Evolutionary conservation across 1,140 invertebrate genomes (phyloP).

Genomic region (Prorops nasuta): DNA sequence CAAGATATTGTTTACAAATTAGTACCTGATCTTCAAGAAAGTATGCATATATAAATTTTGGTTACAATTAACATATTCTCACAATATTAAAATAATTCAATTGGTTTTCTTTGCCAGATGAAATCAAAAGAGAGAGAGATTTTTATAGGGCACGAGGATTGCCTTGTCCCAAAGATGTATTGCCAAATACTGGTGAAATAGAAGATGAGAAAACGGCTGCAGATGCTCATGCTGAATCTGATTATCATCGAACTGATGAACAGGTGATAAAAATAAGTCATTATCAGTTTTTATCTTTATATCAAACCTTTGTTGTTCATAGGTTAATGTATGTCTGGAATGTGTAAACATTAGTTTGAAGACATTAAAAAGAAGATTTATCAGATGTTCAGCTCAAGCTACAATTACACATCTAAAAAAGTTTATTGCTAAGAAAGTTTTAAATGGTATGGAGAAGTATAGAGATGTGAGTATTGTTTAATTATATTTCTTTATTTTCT

Average conservation of each 20-base stretch:
- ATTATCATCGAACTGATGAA: conserved; percentile 93
- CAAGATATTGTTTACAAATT: conserved; percentile 98
- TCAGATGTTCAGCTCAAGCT: conserved; percentile 92
- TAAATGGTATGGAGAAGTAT: conserved; percentile 89
- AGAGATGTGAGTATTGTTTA: conserved; percentile 78
- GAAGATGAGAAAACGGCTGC: conserved; percentile 65
- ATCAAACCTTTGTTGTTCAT: conserved; percentile 4
- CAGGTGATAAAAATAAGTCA: conserved; percentile 78
- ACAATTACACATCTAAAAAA: conserved; percentile 97
- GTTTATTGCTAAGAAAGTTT: conserved; percentile 94
- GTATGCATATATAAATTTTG: conserved; percentile 55
- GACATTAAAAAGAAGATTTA: conserved; percentile 83
- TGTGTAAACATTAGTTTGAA: conserved; percentile 82
- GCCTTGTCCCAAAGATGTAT: conserved; percentile 85
- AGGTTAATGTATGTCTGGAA: conserved; percentile 87
- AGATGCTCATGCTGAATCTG: conserved; percentile 77
- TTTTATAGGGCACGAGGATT: conserved; percentile 82
- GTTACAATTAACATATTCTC: background rate
- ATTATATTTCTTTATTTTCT: background rate
- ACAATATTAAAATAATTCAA: background rate
- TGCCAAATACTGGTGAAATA: conserved; percentile 64
- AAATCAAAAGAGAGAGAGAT: conserved; percentile 81
- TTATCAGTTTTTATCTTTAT: conserved; percentile 4
- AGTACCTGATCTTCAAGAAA: conserved; percentile 87
- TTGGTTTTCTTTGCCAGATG: conserved; percentile 63